Evolutionary conservation across 2,113 vertebrate species (phyloP), one percentile per base, ranked within the genome.

Genomic region (Nannospalax galili): DNA sequence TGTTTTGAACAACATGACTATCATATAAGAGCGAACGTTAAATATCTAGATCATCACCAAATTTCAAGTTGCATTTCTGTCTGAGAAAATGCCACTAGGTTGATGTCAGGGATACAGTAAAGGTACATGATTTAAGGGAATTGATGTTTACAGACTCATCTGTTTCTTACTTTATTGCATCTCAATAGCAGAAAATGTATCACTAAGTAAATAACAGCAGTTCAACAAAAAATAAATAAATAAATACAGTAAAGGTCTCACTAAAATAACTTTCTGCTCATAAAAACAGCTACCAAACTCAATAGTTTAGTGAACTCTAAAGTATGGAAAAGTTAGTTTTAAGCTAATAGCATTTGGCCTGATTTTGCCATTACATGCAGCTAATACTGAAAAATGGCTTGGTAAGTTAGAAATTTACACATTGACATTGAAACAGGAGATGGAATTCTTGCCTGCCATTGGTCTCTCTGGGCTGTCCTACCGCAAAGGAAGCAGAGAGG

Each of bases 21-120:
- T 84, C 87, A 35, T 15, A 60, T n/a, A 92, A 73, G 10, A 75
- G 73, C 14, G 82, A 87, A 70, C 78, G 70, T 65, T 45, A 92
- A 96, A 77, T 91, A 74, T 37, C 8, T 69, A 92, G 8, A 75
- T 24, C 24, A 88, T 69, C 24, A 72, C 82, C 78, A n/a, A 91
- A 87, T 90, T 64, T 90, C 37, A 62, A 79, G 40, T 6, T 22
- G n/a, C 0, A 45, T 4, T 88, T 87, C 90, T 82, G 77, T 72
- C 24, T 52, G 8, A 96, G 22, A 30, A 74, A 95, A 85, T 67
- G 15, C 8, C 6, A 30, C 30, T 67, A 32, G 22, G 32, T 93
- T 69, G 22, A 42, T n/a, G 42, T 67, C 62, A 74, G 93, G n/a
- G n/a, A 79, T 79, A 60, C 15, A 42, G 64, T 24, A 9, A 73